Conservation (phyloP, 2,888 invertebrate species). For the Coelinius sp. region DNA sequence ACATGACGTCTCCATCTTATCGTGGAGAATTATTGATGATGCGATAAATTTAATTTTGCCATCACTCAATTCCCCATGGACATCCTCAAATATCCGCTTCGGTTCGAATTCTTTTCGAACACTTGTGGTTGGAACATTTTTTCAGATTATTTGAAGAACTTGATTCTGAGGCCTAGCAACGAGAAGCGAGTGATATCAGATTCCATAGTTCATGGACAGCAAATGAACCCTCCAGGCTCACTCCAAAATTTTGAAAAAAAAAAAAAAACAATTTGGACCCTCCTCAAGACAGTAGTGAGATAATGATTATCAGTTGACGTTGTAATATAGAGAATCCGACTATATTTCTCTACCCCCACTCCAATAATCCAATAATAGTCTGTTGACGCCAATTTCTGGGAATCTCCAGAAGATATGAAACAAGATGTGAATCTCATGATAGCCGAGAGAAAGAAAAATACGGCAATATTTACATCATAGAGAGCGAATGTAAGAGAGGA, state of each 20-base stretch:
- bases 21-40: constrained; percentile 7
- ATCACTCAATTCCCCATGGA: not conserved
- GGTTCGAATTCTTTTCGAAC: not conserved
- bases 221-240: not conserved
- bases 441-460: no score
- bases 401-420: no score
- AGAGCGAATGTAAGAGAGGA: no score
- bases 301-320: not conserved
- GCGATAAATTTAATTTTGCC: not conserved
- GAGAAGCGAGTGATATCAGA: not conserved
- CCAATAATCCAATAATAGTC: no score
- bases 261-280: no score
- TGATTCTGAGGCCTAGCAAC: no score
- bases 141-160: not conserved
- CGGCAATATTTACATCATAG: no score
- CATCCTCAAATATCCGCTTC: constrained; percentile 3
- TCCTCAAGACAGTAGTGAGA: not conserved
- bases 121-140: not conserved
- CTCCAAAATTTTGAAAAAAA: no score
- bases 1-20: not conserved
- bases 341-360: no score
- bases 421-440: no score
- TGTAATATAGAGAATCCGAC: no score
- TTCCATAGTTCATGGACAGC: not conserved
- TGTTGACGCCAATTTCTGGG: no score